Evolutionary conservation across 2,113 vertebrate species (phyloP), one percentile per base, ranked within the genome.

Genomic region (Catharus fuscescens): DNA sequence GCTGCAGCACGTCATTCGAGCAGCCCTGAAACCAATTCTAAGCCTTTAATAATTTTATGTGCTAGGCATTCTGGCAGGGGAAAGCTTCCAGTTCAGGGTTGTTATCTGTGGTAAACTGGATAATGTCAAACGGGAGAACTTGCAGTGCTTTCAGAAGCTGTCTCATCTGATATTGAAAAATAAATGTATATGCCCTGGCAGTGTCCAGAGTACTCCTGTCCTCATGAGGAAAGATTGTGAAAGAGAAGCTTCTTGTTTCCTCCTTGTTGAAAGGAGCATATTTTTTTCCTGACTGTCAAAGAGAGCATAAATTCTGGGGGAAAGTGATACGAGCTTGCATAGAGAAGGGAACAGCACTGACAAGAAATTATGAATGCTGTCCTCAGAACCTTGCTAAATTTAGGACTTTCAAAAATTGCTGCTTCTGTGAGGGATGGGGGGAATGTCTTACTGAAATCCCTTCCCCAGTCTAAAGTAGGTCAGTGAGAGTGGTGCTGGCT

Each of bases 101-200:
- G 80, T 96, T 95, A 90, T 96, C 92, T 96, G 90, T 90, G 77
- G 92, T 86, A 84, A 96, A 88, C 93, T 88, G 93, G 84, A 92
- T 95, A 88, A 88, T 79, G 88, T 88, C 80, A 90, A 71, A 62
- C 0, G 1, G 77, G 85, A 86, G 62, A 87, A 66, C 72, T 89
- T 87, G 80, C 85, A 82, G 65, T 54, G 81, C 90, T 95, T 92
- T 95, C 92, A 79, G 89, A 65, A 88, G 25, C 87, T 74, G 76
- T 94, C 92, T 93, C 66, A 57, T 94, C 85, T 89, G 88, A 92
- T 94, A 80, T 4, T 92, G 66, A 88, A 93, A 95, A 94, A 86
- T 32, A 92, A 77, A 53, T 80, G 15, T 76, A 60, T 90, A 3
- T 78, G 80, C 31, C 69, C 31, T 93, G 82, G 50, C 88, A 94